Conservation (phyloP, 1,140 invertebrate species). For the Drosophila auraria region DNA sequence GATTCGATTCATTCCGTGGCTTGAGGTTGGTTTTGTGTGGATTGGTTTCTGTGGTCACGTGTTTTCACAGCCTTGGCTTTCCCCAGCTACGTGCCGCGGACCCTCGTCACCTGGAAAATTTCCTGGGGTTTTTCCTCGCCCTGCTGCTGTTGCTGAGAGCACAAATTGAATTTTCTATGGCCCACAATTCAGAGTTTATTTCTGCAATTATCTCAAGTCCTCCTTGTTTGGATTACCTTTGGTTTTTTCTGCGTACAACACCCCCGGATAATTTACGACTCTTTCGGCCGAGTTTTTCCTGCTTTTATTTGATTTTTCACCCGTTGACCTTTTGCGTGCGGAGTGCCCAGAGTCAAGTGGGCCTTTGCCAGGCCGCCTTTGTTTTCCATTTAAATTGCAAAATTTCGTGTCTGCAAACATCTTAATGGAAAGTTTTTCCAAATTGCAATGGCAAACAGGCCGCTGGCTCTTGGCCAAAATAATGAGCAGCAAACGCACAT, state of each 20-base stretch:
- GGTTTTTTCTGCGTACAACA: conserved; percentile 9
- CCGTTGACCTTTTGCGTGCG: conserved; percentile 58
- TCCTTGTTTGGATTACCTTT: conserved; percentile 35
- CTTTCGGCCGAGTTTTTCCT: conserved; percentile 19
- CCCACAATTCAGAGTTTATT: conserved; percentile 53
- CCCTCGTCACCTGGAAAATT: conserved; percentile 31
- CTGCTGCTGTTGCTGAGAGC: background rate
- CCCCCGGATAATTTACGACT: conserved; percentile 38
- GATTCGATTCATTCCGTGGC: conserved; percentile 30
- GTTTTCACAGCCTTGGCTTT: conserved; percentile 26
- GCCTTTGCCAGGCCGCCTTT: background rate
- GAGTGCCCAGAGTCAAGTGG: conserved; percentile 65
- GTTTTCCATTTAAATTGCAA: conserved; percentile 63
- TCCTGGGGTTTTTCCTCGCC: conserved; percentile 13
- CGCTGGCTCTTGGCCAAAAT: conserved; percentile 61
- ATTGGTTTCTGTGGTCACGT: conserved; percentile 35
- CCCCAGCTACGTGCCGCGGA: conserved; percentile 33
- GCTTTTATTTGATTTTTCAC: conserved; percentile 34
- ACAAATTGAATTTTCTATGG: conserved; percentile 55
- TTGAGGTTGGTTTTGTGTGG: background rate
- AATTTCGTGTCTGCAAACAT: conserved; percentile 37
- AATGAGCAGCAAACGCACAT: conserved; percentile 29
- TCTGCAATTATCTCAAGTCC: conserved; percentile 41
- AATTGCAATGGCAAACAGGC: conserved; percentile 44
- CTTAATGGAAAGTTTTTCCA: conserved; percentile 64